These are phyloP conservation scores for Phrynocephalus versicolor DNA, from an alignment of 2,113 vertebrate species.

Conservation along the genomic window DNA sequence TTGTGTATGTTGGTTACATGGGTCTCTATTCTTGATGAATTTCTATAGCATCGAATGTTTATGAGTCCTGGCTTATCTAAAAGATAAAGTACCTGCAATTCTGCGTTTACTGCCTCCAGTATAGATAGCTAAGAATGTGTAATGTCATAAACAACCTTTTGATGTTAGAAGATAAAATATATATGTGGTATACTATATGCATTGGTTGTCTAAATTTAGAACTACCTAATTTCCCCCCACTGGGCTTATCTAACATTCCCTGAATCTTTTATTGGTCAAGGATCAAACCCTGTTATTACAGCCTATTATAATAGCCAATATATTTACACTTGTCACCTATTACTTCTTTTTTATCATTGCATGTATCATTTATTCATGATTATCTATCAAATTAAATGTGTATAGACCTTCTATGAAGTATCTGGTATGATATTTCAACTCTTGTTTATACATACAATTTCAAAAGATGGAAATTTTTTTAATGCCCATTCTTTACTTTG, in stretches of 20 bases:
- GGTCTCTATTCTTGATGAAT: background rate
- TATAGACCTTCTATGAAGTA: background rate
- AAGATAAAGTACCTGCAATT: background rate
- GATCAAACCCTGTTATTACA: background rate
- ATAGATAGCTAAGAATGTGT: background rate
- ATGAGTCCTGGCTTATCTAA: background rate
- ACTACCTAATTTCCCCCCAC: background rate
- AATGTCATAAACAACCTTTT: background rate
- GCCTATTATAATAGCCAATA: too few relatives aligned
- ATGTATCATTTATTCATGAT: background rate
- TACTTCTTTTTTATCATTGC: background rate
- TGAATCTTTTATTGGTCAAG: background rate
- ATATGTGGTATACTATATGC: background rate
- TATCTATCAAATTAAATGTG: constrained; percentile 13
- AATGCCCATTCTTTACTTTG: background rate
- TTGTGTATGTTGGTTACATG: background rate
- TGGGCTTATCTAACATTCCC: background rate
- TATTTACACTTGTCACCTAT: background rate
- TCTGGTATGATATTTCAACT: background rate
- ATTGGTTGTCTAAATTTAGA: background rate
- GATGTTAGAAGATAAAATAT: background rate
- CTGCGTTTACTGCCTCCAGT: background rate
- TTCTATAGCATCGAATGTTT: background rate
- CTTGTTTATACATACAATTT: background rate
- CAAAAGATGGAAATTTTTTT: background rate